These are phyloP conservation scores for Acronicta psi DNA, from an alignment of 2,888 invertebrate genomes.

Conservation along the genomic window DNA sequence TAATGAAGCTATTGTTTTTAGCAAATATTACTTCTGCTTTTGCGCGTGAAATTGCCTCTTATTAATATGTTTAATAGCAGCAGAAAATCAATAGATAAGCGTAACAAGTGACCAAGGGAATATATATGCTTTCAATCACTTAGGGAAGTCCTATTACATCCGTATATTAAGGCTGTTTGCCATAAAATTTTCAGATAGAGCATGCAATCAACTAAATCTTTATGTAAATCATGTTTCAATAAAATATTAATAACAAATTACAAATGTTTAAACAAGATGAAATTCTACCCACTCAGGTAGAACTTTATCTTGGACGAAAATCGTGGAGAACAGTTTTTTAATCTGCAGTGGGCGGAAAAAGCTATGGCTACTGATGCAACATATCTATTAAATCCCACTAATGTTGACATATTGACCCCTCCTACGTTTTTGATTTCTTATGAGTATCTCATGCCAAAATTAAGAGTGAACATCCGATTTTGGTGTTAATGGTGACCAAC, in stretches of 20 bases:
- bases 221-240: background rate
- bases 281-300: no score
- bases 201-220: no score
- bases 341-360: slow-evolving; percentile 43
- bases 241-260: slow-evolving; percentile 3
- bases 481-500: background rate
- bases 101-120: background rate
- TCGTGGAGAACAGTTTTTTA: slow-evolving; percentile 22
- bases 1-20: slow-evolving; percentile 33
- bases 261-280: no score
- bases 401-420: slow-evolving; percentile 44
- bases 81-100: slow-evolving; percentile 21
- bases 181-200: background rate
- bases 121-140: no score
- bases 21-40: slow-evolving; percentile 31
- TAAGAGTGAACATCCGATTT: slow-evolving; percentile 3
- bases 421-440: slow-evolving; percentile 31
- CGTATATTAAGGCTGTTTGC: slow-evolving; percentile 1
- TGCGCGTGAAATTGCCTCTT: slow-evolving; percentile 19
- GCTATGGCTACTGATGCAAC: slow-evolving; percentile 41
- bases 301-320: slow-evolving; percentile 8
- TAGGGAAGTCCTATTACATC: no score
- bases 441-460: slow-evolving; percentile 8
- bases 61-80: slow-evolving; percentile 14
- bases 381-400: slow-evolving; percentile 40